Evolutionary conservation across 2,113 vertebrate genomes (phyloP).

Genomic region (Myotis brandtii): DNA sequence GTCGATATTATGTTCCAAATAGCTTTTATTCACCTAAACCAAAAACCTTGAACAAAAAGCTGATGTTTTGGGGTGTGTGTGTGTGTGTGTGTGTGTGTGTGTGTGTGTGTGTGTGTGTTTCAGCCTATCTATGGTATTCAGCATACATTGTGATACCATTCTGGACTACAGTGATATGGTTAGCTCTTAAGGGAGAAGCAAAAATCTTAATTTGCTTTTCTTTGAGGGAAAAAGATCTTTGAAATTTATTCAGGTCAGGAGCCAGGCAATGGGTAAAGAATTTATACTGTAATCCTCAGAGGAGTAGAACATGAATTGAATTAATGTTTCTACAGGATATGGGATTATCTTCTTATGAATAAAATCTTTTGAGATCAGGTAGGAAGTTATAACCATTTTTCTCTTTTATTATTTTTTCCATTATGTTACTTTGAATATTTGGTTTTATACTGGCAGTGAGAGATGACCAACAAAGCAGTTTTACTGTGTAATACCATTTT

Average conservation of each 20-base stretch:
- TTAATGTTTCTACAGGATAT: constrained; percentile 73
- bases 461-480: constrained; percentile 37
- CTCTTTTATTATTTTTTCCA: constrained; percentile 73
- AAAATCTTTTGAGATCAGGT: constrained; percentile 77
- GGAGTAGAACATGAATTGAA: constrained; percentile 72
- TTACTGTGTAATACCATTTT: constrained; percentile 30
- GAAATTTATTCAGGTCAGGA: constrained; percentile 76
- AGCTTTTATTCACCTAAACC: neutral
- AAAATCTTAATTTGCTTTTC: constrained; percentile 74
- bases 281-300: constrained; percentile 75
- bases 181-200: constrained; percentile 54
- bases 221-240: constrained; percentile 60
- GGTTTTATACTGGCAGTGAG: constrained; percentile 59
- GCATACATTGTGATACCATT: constrained; percentile 36
- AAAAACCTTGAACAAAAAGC: neutral
- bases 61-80: neutral
- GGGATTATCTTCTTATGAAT: constrained; percentile 73
- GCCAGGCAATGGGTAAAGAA: constrained; percentile 63
- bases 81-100: neutral
- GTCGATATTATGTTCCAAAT: neutral
- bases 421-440: constrained; percentile 70
- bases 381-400: constrained; percentile 75
- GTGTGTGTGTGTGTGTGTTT: too few relatives aligned
- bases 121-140: neutral
- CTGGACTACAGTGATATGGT: constrained; percentile 27